These are phyloP conservation scores for Teinopalpus imperialis DNA, from an alignment of 2,888 invertebrate genomes.

Conservation along the genomic window DNA sequence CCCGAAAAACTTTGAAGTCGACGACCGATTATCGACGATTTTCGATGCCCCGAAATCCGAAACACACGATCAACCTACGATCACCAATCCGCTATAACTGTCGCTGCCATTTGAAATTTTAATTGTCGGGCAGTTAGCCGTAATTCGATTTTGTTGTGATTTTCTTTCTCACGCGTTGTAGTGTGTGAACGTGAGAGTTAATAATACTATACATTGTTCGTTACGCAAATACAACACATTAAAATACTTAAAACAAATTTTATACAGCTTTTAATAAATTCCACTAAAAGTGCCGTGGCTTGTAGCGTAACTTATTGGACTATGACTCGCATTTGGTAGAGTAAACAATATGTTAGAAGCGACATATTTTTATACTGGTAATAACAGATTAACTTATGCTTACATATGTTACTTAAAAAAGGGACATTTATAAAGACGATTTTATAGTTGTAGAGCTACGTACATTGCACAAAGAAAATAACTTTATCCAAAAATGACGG, in stretches of 20 bases:
- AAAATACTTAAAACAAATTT: constrained; percentile 24
- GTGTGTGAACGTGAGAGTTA: constrained; percentile 69
- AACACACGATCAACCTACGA: constrained; percentile 72
- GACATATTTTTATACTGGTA: not conserved
- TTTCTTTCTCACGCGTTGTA: constrained; percentile 68
- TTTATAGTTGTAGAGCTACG: too few relatives aligned
- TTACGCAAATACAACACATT: constrained; percentile 54
- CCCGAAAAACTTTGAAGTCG: constrained; percentile 59
- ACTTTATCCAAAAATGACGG: too few relatives aligned
- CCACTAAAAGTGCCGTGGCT: constrained; percentile 6
- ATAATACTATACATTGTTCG: constrained; percentile 57
- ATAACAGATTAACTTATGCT: not conserved
- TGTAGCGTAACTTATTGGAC: constrained; percentile 9
- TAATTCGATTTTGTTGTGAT: constrained; percentile 58
- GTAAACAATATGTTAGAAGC: not conserved
- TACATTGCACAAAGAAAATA: too few relatives aligned
- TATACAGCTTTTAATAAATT: constrained; percentile 19
- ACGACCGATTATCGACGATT: constrained; percentile 69
- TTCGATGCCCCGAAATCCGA: constrained; percentile 61
- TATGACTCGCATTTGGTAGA: constrained; percentile 1
- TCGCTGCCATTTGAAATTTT: constrained; percentile 67
- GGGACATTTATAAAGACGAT: too few relatives aligned
- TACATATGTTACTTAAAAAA: too few relatives aligned
- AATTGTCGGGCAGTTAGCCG: constrained; percentile 71
- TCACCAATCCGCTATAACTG: constrained; percentile 61